phyloP scores from a whole-genome alignment of 2,888 invertebrate genomes.

The Heliconius ethilla region DNA sequence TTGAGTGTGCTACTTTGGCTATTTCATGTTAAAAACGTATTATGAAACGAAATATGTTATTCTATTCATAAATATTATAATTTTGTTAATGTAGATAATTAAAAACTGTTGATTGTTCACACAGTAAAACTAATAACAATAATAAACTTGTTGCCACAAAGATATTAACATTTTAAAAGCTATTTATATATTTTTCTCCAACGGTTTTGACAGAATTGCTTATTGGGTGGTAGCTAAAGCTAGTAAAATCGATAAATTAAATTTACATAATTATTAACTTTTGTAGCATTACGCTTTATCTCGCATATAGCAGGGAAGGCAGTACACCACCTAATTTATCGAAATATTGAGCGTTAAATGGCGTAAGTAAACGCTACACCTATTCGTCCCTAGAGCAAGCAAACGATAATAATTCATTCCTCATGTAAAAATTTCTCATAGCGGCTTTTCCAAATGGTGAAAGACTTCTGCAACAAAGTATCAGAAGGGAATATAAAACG shows the following conservation, averaged over 20 bases:
- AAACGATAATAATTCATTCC: background rate
- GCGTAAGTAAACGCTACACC: background rate
- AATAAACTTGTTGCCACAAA: background rate
- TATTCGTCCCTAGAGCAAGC: background rate
- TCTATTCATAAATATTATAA: background rate
- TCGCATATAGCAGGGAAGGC: background rate
- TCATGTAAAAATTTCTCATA: background rate
- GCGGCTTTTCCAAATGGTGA: background rate
- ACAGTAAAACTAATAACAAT: background rate
- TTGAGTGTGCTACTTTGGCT: background rate
- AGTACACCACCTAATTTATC: background rate
- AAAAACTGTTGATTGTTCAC: background rate
- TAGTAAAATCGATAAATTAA: no score
- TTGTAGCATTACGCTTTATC: background rate
- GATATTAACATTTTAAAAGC: no score
- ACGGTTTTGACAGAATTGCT: no score
- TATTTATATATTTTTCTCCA: no score
- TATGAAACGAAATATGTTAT: background rate
- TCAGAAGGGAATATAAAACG: conserved; percentile 12
- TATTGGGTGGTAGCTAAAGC: no score
- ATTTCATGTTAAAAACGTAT: background rate
- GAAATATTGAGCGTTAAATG: background rate
- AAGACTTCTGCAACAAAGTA: conserved; percentile 4
- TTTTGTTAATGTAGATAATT: background rate
- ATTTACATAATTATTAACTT: no score